Percentiles rank a stretch among this genome's conserved stretches.
phyloP scores from a whole-genome alignment of 2,113 vertebrate genomes.

The Malurus melanocephalus region DNA sequence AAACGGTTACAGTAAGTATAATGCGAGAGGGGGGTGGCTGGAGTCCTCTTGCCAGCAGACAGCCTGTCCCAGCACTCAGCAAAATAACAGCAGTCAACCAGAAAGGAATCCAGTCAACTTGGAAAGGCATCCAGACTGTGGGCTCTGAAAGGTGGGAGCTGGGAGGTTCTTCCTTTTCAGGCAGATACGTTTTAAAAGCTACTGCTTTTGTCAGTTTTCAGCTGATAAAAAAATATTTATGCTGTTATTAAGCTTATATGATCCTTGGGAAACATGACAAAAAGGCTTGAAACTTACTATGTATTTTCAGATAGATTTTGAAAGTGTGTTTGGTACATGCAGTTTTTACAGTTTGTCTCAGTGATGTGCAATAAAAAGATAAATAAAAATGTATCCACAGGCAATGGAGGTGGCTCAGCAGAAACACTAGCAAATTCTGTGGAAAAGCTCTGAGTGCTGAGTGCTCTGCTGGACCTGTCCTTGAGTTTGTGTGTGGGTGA shows the following conservation, averaged over 20 bases:
- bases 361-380: neutral
- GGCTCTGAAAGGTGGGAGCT: slow-evolving; percentile 32
- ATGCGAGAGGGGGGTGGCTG: neutral
- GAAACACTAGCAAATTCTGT: neutral
- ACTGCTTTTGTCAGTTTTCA: neutral
- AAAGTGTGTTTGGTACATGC: neutral
- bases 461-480: neutral
- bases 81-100: slow-evolving; percentile 56
- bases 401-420: neutral
- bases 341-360: neutral
- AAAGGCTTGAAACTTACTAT: neutral
- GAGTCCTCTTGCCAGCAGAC: slow-evolving; percentile 27
- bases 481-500: neutral
- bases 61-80: slow-evolving; percentile 40
- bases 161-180: neutral
- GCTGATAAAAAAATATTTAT: neutral
- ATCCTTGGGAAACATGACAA: neutral
- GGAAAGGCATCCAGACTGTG: slow-evolving; percentile 44
- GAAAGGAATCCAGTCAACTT: slow-evolving; percentile 55
- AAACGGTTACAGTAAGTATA: neutral
- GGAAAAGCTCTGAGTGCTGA: neutral
- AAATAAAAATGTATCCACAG: neutral
- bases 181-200: neutral
- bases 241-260: neutral
- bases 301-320: neutral